phyloP scores from a whole-genome alignment of 1,140 invertebrate genomes.

The Nasonia vitripennis region DNA sequence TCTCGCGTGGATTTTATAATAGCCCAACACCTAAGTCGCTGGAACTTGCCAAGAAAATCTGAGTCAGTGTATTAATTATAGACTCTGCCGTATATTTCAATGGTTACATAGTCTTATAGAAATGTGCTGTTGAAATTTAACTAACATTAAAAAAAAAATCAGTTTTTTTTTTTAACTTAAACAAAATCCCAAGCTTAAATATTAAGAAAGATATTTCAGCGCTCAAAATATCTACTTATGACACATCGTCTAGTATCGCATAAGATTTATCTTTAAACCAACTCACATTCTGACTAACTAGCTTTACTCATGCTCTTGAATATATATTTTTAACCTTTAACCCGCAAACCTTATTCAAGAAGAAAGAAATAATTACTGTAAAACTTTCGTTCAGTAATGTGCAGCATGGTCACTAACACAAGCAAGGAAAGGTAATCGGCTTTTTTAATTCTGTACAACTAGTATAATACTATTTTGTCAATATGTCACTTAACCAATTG shows the following conservation, averaged over 20 bases:
- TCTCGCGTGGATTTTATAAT: conserved; percentile 45
- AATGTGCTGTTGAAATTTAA: conserved; percentile 37
- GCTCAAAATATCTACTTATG: too few species aligned
- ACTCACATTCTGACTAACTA: background rate
- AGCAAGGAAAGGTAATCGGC: conserved; percentile 46
- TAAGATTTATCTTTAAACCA: background rate
- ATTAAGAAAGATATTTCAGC: too few species aligned
- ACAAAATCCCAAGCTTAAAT: too few species aligned
- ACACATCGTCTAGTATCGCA: background rate
- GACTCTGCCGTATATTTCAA: conserved; percentile 54
- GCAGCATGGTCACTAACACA: conserved; percentile 44
- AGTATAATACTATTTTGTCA: conserved; percentile 9
- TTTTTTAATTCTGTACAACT: conserved; percentile 20
- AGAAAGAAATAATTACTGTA: background rate
- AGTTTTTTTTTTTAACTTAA: too few species aligned
- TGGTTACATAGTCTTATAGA: conserved; percentile 47
- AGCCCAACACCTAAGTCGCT: conserved; percentile 28
- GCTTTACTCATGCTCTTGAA: background rate
- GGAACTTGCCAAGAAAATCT: conserved; percentile 62
- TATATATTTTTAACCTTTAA: background rate
- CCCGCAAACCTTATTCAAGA: background rate
- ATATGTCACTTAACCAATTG: conserved; percentile 13
- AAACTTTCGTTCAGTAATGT: conserved; percentile 32
- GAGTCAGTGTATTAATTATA: conserved; percentile 66
- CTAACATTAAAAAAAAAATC: background rate